Evolutionary conservation across 2,113 vertebrate genomes (phyloP).

Genomic region (Drymodes brunneopygia): DNA sequence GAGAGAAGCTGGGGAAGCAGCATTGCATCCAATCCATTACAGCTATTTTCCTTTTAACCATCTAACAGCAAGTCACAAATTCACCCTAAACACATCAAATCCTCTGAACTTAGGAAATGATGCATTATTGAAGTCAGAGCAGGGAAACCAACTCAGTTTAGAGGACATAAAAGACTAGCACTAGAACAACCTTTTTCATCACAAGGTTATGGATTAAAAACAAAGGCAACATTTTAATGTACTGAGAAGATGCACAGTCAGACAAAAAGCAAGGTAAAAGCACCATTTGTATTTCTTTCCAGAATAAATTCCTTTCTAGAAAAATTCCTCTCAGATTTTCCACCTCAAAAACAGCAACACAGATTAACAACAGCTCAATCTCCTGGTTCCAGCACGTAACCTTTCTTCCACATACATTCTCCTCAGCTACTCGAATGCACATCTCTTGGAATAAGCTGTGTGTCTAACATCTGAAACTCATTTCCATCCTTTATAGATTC

Average conservation of each 20-base stretch:
- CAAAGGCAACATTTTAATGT: constrained; percentile 7
- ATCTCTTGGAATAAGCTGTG: background rate
- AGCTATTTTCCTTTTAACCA: constrained; percentile 64
- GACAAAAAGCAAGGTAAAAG: background rate
- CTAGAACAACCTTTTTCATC: constrained; percentile 34
- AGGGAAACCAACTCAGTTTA: constrained; percentile 46
- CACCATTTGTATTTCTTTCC: background rate
- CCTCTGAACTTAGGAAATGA: constrained; percentile 54
- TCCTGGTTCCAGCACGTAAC: background rate
- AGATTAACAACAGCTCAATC: background rate
- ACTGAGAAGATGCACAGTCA: background rate
- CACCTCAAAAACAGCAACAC: background rate
- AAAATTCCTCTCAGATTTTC: background rate
- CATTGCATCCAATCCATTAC: constrained; percentile 36
- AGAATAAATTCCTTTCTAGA: background rate
- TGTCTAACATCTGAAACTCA: background rate
- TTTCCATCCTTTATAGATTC: background rate
- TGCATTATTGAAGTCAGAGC: constrained; percentile 66
- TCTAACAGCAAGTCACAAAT: constrained; percentile 32
- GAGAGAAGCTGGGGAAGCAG: constrained; percentile 24
- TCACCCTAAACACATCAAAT: constrained; percentile 33
- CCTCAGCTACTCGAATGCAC: background rate
- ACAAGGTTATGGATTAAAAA: constrained; percentile 42
- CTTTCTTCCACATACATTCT: background rate
- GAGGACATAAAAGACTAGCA: constrained; percentile 38